phyloP scores from a whole-genome alignment of 2,113 vertebrate species.

The Tautogolabrus adspersus region DNA sequence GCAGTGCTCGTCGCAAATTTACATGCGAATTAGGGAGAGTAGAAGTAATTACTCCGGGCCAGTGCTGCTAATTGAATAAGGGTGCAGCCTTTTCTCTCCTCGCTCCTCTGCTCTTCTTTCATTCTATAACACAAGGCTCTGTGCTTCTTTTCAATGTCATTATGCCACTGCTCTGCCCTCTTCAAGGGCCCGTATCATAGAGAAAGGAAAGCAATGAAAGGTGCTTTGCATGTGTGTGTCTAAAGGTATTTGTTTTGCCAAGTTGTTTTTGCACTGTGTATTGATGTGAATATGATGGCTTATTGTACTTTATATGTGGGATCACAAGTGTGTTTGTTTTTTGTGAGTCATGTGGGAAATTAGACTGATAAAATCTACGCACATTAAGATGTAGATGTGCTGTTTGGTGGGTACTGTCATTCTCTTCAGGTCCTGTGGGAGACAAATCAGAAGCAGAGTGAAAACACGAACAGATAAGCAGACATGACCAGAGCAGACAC shows the following conservation, averaged over 20 bases:
- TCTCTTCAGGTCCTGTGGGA: conserved; percentile 60
- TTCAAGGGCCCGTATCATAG: conserved; percentile 57
- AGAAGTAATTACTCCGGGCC: conserved; percentile 81
- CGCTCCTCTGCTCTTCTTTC: conserved; percentile 63
- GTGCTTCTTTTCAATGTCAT: conserved; percentile 79
- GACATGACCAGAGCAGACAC: conserved; percentile 69
- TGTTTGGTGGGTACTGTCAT: conserved; percentile 51
- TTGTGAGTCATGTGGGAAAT: conserved; percentile 66
- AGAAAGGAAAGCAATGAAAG: conserved; percentile 33
- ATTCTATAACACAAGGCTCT: conserved; percentile 54
- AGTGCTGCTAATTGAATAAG: conserved; percentile 81
- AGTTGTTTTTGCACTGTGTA: conserved; percentile 10
- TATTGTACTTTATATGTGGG: conserved; percentile 21
- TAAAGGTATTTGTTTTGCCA: conserved; percentile 41
- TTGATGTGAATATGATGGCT: conserved; percentile 40
- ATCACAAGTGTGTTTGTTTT: conserved; percentile 45
- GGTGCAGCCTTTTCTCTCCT: conserved; percentile 75
- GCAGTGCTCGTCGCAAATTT: conserved; percentile 82
- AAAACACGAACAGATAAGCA: conserved; percentile 51
- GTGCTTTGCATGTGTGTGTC: conserved; percentile 26
- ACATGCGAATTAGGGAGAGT: conserved; percentile 83
- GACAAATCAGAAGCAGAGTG: conserved; percentile 50
- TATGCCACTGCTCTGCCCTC: conserved; percentile 64
- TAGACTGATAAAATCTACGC: conserved; percentile 65
- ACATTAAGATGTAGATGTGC: conserved; percentile 64